A percentile compares a stretch with the other conserved stretches of the same genome.
Evolutionary conservation across 2,797 vertebrate genomes (phyloP).

Genomic region (Ctenochaetus hawaiiensis): DNA sequence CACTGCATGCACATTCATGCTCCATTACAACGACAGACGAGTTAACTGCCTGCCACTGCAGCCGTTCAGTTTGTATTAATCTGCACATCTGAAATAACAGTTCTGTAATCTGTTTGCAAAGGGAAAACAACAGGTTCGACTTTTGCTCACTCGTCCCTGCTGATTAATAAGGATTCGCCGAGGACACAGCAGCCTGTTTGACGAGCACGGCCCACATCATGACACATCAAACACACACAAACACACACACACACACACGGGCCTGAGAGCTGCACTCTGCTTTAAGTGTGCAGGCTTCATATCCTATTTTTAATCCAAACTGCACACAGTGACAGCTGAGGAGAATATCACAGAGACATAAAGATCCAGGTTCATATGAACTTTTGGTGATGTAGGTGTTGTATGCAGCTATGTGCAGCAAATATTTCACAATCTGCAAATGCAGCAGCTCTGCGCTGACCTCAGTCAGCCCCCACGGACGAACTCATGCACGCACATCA

Average conservation of each 20-base stretch:
- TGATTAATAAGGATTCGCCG: constrained; percentile 21
- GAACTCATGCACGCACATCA: constrained; percentile 4
- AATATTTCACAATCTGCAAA: constrained; percentile 28
- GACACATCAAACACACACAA: background rate
- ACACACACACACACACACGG: background rate
- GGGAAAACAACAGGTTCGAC: too few species aligned
- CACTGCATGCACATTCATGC: too few species aligned
- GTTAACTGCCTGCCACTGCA: too few species aligned
- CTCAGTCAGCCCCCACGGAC: constrained; percentile 10
- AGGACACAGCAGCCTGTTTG: constrained; percentile 34
- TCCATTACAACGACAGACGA: too few species aligned
- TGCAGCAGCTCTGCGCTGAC: constrained; percentile 25
- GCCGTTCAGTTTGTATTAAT: too few species aligned
- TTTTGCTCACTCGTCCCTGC: too few species aligned
- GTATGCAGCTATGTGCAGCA: background rate
- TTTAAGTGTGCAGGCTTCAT: background rate
- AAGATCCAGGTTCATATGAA: background rate
- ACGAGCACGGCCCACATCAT: background rate
- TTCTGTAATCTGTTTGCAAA: too few species aligned
- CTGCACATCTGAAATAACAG: too few species aligned
- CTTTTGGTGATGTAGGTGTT: background rate
- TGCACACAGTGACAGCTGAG: constrained; percentile 18
- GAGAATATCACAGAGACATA: background rate
- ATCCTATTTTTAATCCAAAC: constrained; percentile 24
- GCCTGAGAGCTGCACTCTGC: background rate